phyloP scores from a whole-genome alignment of 2,888 invertebrate species.

The Chymomyza procnemis region DNA sequence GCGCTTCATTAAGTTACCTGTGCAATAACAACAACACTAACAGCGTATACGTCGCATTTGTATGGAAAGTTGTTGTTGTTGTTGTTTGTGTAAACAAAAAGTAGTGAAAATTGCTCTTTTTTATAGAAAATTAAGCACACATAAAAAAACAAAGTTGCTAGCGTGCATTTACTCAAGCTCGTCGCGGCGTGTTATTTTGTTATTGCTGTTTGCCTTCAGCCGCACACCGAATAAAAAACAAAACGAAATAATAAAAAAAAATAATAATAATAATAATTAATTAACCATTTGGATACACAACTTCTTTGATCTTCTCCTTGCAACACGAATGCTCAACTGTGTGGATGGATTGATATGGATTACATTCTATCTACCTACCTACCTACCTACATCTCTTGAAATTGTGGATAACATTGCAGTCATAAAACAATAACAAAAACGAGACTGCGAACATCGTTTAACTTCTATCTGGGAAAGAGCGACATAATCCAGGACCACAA shows the following conservation, averaged over 20 bases:
- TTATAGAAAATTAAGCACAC: constrained; percentile 37
- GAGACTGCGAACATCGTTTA: background rate
- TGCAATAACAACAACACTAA: background rate
- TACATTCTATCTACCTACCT: constrained; percentile 15
- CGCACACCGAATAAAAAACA: constrained; percentile 20
- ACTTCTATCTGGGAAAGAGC: background rate
- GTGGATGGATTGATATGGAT: constrained; percentile 12
- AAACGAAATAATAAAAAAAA: constrained; percentile 17
- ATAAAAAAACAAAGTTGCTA: background rate
- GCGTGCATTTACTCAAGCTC: constrained; percentile 2
- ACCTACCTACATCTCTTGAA: background rate
- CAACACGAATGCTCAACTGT: constrained; percentile 5
- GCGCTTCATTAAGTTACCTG: constrained; percentile 56
- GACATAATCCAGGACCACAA: constrained; percentile 39
- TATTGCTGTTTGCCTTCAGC: constrained; percentile 16
- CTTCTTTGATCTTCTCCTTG: constrained; percentile 26
- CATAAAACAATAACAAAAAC: constrained; percentile 19
- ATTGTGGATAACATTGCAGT: constrained; percentile 17
- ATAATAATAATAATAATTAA: constrained; percentile 43
- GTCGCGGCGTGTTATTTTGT: constrained; percentile 21
- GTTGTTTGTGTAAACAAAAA: constrained; percentile 26
- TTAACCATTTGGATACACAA: constrained; percentile 38
- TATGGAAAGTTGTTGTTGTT: background rate
- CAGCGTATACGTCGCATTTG: background rate
- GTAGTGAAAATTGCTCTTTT: constrained; percentile 40